These are phyloP conservation scores for Aldrovandia affinis DNA, from an alignment of 2,797 vertebrate species.

Conservation along the genomic window DNA sequence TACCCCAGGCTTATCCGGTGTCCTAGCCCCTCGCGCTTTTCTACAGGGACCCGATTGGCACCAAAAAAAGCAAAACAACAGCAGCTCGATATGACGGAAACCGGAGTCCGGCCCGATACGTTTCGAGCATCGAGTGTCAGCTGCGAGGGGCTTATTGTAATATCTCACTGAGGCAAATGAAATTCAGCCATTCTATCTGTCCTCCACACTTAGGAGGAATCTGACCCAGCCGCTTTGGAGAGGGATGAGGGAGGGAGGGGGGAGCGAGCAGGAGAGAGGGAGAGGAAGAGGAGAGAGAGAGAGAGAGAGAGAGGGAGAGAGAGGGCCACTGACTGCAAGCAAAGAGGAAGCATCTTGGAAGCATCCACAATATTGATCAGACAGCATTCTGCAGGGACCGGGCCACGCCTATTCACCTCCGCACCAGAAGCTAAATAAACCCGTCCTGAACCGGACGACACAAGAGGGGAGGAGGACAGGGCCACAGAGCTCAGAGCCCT, in stretches of 20 bases:
- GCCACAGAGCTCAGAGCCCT: no score
- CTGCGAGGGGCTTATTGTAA: slow-evolving; percentile 68
- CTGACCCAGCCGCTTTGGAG: slow-evolving; percentile 56
- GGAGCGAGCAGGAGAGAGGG: not conserved
- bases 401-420: slow-evolving; percentile 41
- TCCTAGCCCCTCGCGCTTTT: not conserved
- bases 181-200: slow-evolving; percentile 72
- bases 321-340: slow-evolving; percentile 23
- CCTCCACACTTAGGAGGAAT: slow-evolving; percentile 65
- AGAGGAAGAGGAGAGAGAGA: not conserved
- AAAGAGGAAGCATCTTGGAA: slow-evolving; percentile 60
- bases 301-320: slow-evolving; percentile 45
- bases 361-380: slow-evolving; percentile 79
- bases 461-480: no score
- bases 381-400: slow-evolving; percentile 56
- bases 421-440: not conserved
- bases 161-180: slow-evolving; percentile 69
- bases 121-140: slow-evolving; percentile 67
- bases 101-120: slow-evolving; percentile 58
- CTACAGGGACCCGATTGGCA: slow-evolving; percentile 50
- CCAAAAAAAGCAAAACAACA: slow-evolving; percentile 44
- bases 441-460: not conserved
- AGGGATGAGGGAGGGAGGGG: slow-evolving; percentile 2
- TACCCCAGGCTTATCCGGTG: slow-evolving; percentile 22
- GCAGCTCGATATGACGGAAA: slow-evolving; percentile 58